Evolutionary conservation across 1,140 invertebrate genomes (phyloP).

Genomic region (Aphis craccivora): DNA sequence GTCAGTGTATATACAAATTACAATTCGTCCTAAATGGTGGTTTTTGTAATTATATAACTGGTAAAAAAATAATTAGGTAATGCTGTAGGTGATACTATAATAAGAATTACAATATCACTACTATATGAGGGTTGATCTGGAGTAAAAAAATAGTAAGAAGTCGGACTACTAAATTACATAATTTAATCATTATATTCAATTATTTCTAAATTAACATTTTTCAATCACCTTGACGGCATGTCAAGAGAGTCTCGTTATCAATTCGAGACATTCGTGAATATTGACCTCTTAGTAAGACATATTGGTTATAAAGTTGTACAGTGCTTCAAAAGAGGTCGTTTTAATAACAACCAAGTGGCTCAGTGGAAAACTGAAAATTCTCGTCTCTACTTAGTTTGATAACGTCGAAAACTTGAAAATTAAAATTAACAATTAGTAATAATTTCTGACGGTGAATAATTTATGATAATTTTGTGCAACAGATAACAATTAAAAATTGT

Average conservation of each 20-base stretch:
- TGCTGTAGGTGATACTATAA: no score
- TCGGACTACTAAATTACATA: neutral
- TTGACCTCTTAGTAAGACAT: conserved; percentile 3
- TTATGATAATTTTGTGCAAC: no score
- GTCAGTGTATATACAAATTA: no score
- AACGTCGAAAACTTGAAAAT: no score
- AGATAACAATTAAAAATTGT: no score
- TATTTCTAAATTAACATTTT: neutral
- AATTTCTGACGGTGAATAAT: no score
- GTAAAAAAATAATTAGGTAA: neutral
- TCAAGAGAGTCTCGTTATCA: conserved; percentile 21
- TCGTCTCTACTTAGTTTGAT: no score
- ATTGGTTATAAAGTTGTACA: neutral
- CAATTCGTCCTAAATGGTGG: no score
- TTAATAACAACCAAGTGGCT: neutral
- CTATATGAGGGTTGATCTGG: neutral
- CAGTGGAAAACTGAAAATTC: neutral
- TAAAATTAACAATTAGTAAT: no score
- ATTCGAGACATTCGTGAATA: conserved; percentile 17
- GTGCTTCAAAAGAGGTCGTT: neutral
- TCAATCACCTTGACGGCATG: conserved; percentile 32
- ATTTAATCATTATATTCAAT: neutral
- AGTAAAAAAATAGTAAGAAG: neutral
- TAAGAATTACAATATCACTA: neutral
- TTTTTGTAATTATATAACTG: neutral